Evolutionary conservation across 2,113 vertebrate species (phyloP).

Genomic region (Tupaia chinensis): DNA sequence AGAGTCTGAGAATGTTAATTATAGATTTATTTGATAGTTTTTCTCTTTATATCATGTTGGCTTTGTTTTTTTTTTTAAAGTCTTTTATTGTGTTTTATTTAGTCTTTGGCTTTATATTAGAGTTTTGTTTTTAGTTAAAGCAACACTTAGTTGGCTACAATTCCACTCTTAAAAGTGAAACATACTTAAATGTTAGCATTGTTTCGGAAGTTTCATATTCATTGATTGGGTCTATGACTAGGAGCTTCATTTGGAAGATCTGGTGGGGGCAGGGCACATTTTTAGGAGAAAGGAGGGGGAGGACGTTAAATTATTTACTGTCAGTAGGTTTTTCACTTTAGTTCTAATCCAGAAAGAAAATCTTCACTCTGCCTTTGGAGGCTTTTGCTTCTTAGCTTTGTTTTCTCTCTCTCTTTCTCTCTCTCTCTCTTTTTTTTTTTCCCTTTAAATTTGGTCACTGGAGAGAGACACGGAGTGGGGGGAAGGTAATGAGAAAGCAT

Average conservation of each 20-base stretch:
- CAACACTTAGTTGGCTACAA: not conserved
- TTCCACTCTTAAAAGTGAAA: not conserved
- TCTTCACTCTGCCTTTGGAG: not conserved
- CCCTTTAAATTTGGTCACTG: too few species aligned
- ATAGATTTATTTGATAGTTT: not conserved
- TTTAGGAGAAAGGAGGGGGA: not conserved
- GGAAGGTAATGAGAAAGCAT: too few species aligned
- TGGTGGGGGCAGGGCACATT: not conserved
- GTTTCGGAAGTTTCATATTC: not conserved
- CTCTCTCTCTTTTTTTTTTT: too few species aligned
- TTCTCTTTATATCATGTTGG: not conserved
- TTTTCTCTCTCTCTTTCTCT: too few species aligned
- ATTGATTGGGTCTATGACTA: not conserved
- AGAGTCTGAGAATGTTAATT: slow-evolving; percentile 4
- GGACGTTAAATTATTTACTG: not conserved
- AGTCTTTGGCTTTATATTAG: not conserved
- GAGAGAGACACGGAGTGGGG: too few species aligned
- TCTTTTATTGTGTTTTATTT: slow-evolving; percentile 1
- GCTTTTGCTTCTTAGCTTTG: not conserved
- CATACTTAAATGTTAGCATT: too few species aligned
- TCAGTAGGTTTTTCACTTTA: not conserved
- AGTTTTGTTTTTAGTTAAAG: not conserved
- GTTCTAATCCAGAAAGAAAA: not conserved
- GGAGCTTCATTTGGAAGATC: not conserved
- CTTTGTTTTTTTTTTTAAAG: not conserved